These are phyloP conservation scores for Oscheius sp. DNA, from an alignment of 2,888 invertebrate genomes.

Conservation along the genomic window DNA sequence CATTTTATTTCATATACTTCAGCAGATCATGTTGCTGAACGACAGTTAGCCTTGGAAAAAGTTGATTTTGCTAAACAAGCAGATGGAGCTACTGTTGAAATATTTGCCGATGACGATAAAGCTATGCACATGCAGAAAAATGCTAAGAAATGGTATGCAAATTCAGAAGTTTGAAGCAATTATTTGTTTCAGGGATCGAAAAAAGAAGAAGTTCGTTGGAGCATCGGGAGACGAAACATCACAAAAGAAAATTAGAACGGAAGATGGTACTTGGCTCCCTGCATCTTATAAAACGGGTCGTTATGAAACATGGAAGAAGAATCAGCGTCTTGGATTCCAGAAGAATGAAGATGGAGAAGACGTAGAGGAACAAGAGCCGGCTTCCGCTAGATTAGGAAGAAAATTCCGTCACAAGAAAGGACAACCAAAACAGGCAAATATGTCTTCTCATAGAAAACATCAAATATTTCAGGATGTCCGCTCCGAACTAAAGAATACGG, in stretches of 20 bases:
- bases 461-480: constrained; percentile 27
- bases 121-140: constrained; percentile 62
- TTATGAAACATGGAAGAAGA: constrained; percentile 72
- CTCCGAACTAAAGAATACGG: constrained; percentile 47
- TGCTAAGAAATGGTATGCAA: constrained; percentile 55
- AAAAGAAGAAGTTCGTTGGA: constrained; percentile 90
- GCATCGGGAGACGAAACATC: constrained; percentile 67
- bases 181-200: constrained; percentile 81
- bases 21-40: constrained; percentile 57
- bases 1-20: constrained; percentile 63
- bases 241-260: constrained; percentile 86
- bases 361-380: constrained; percentile 15
- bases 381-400: constrained; percentile 27
- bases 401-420: constrained; percentile 26
- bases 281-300: constrained; percentile 86
- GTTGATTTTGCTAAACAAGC: constrained; percentile 81
- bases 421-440: neutral
- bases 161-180: neutral
- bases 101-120: constrained; percentile 81
- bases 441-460: neutral
- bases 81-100: constrained; percentile 82
- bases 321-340: constrained; percentile 55
- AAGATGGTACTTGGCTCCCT: constrained; percentile 84
- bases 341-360: constrained; percentile 27
- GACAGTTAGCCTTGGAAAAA: constrained; percentile 57